These are phyloP conservation scores for Acheta domesticus DNA, from an alignment of 2,888 invertebrate species.

Conservation along the genomic window DNA sequence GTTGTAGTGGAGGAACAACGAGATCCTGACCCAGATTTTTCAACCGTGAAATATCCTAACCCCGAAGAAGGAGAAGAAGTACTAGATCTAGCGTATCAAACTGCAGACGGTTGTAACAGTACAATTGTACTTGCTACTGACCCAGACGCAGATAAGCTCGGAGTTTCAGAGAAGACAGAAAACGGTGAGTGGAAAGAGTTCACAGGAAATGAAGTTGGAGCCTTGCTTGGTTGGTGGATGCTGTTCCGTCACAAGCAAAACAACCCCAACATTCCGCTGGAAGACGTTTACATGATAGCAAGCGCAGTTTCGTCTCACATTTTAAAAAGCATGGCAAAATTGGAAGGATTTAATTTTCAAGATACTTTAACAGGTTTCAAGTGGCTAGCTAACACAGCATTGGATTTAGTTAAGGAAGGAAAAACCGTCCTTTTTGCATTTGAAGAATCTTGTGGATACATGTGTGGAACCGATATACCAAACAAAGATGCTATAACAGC, in stretches of 20 bases:
- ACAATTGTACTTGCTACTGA: conserved; percentile 90
- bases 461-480: conserved; percentile 83
- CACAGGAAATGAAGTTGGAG: conserved; percentile 92
- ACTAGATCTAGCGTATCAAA: conserved; percentile 67
- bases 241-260: conserved; percentile 58
- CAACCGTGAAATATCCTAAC: conserved; percentile 96
- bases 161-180: conserved; percentile 76
- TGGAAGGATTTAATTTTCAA: conserved; percentile 69
- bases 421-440: conserved; percentile 87
- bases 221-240: conserved; percentile 92
- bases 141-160: conserved; percentile 95
- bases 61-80: conserved; percentile 92
- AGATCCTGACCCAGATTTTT: conserved; percentile 92
- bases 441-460: conserved; percentile 98
- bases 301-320: conserved; percentile 98
- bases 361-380: conserved; percentile 99
- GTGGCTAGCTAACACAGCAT: conserved; percentile 93
- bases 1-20: conserved; percentile 70
- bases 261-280: conserved; percentile 49
- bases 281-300: conserved; percentile 77
- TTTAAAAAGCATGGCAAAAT: conserved; percentile 72
- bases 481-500: conserved; percentile 98
- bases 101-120: conserved; percentile 68
- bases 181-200: conserved; percentile 75
- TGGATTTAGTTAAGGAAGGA: conserved; percentile 66